Base-by-base conservation (phyloP, 1,140 invertebrate species). In the Zophobas atratus region DNA sequence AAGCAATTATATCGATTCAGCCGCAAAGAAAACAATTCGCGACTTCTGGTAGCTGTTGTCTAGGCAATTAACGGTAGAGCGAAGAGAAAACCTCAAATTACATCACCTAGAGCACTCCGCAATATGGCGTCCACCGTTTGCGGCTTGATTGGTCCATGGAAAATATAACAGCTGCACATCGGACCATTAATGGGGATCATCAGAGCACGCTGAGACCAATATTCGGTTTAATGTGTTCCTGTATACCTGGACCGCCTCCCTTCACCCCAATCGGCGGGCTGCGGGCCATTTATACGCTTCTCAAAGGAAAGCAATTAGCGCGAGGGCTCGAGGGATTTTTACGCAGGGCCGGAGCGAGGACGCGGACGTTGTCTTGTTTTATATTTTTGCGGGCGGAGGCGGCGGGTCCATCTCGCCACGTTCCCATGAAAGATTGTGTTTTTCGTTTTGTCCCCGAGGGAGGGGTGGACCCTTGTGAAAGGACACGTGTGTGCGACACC, bases 151-250 rank as follows among this genome's bases (percentile, higher is more conserved):
- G 82, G 82, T 84, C 82, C 82, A 82, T 79, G 81, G 81, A 83
- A 83, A 81, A 77, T 80, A 79, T 82, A 84, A 84, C 82, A 84
- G 82, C 82, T 84, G 82, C 81, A 82, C 81, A 82, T 82, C 82
- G 81, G 57, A 57, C 77, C 81, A 81, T 82, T 83, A 82, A 84
- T 81, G 81, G 76, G 81, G 72, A 79, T 82, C 81, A 84, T 82
- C 78, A 81, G 76, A 75, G 79, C 79, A 79, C 77, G 73, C 82
- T 75, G 79, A 79, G 80, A 80, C 77, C 82, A 78, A 84, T 82
- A 82, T 84, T 84, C 79, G 74, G 79, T 77, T 79, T 80, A 81
- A 83, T 80, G 79, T 71, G 79, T 70, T 78, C 76, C 57, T 57
- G 67, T 75, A 71, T 75, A 71, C 57, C 77, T 63, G 78, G 60